A percentile compares a stretch with the other conserved stretches of the same genome.
Conservation (phyloP, 2,797 vertebrate genomes). For the Eulemur coronatus region DNA sequence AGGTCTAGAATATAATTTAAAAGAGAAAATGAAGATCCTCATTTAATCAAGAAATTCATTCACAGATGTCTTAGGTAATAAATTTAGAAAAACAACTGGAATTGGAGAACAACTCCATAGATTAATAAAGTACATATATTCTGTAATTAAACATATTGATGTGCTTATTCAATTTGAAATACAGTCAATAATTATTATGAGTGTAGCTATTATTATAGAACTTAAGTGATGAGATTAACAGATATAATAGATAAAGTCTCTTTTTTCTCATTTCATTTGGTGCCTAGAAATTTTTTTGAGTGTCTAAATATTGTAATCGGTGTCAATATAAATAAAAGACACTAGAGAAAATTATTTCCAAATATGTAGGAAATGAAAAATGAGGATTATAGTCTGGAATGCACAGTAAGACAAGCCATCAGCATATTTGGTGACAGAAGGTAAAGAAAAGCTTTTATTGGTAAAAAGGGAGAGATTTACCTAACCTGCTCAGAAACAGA, state of each 20-base stretch:
- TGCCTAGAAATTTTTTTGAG: background rate
- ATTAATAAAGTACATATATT: background rate
- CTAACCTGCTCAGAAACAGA: background rate
- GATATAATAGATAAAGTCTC: background rate
- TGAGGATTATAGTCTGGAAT: background rate
- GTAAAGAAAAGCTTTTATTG: background rate
- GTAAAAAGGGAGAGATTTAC: too few species aligned
- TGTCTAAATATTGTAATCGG: background rate
- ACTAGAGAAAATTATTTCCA: background rate
- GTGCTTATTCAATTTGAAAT: background rate
- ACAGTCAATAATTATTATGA: background rate
- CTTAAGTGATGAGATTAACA: background rate
- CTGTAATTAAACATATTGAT: background rate
- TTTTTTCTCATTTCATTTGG: background rate
- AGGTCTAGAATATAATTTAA: background rate
- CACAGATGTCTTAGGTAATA: background rate
- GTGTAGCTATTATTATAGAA: background rate
- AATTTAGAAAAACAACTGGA: background rate
- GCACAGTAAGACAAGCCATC: background rate
- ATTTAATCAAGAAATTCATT: background rate
- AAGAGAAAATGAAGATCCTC: background rate
- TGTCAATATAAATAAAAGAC: background rate
- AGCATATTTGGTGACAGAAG: too few species aligned
- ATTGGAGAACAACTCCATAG: background rate
- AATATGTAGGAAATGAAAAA: background rate